These are phyloP conservation scores for Chrysolina oricalcia DNA, from an alignment of 2,888 invertebrate genomes.

Conservation along the genomic window DNA sequence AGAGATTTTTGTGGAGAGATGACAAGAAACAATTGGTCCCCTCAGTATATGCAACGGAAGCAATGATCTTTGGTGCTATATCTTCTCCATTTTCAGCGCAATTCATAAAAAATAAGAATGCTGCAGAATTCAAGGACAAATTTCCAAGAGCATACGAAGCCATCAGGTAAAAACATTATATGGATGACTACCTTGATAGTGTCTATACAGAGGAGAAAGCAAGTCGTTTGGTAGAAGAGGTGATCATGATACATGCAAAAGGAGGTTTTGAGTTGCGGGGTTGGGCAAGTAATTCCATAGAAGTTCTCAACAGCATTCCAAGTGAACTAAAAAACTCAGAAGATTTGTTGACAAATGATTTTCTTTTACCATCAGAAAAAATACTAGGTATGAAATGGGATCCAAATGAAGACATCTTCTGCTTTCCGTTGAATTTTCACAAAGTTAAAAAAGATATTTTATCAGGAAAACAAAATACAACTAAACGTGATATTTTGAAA, in stretches of 20 bases:
- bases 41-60: neutral
- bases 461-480: neutral
- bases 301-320: neutral
- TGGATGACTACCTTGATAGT: neutral
- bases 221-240: neutral
- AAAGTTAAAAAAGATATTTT: neutral
- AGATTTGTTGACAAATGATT: neutral
- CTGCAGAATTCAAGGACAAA: neutral
- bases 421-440: neutral
- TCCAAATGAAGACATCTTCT: conserved; percentile 5
- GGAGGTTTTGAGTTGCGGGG: neutral
- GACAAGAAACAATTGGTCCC: neutral
- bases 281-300: conserved; percentile 7
- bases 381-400: neutral
- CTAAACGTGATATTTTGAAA: neutral
- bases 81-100: neutral
- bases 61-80: too few species aligned
- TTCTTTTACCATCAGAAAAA: neutral
- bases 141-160: conserved; percentile 4
- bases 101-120: conserved; percentile 6
- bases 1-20: conserved; percentile 10
- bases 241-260: neutral
- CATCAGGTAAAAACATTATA: neutral
- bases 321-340: neutral
- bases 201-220: neutral